A percentile compares a stretch with the other conserved stretches of the same genome.
phyloP scores from a whole-genome alignment of 2,888 invertebrate species.

The Diloba caeruleocephala region DNA sequence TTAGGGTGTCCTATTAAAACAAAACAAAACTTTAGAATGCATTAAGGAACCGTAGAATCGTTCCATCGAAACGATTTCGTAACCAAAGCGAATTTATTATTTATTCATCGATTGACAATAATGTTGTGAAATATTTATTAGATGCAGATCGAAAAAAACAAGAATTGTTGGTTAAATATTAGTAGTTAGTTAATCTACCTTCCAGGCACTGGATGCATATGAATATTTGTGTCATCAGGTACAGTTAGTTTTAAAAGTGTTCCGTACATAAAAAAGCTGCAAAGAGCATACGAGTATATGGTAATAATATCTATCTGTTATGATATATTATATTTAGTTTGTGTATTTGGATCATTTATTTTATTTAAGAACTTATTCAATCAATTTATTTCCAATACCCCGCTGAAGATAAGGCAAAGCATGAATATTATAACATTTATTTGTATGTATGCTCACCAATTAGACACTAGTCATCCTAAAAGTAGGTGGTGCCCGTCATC shows the following conservation, averaged over 20 bases:
- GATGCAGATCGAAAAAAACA: slow-evolving; percentile 6
- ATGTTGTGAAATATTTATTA: slow-evolving; percentile 26
- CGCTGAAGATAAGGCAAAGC: no score
- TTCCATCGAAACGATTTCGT: slow-evolving; percentile 32
- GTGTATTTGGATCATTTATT: no score
- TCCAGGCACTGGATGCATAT: slow-evolving; percentile 17
- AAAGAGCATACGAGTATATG: no score
- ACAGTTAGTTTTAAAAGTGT: slow-evolving; percentile 28
- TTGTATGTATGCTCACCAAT: no score
- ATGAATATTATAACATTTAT: no score
- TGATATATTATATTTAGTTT: no score
- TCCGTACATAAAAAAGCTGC: no score
- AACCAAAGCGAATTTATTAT: slow-evolving; percentile 28
- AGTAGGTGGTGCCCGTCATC: no score
- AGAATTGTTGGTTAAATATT: slow-evolving; percentile 23
- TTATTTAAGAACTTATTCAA: no score
- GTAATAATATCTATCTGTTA: no score
- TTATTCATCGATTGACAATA: slow-evolving; percentile 6
- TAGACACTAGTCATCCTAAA: no score
- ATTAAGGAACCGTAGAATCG: slow-evolving; percentile 41
- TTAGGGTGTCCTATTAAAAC: slow-evolving; percentile 73
- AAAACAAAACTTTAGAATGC: slow-evolving; percentile 67
- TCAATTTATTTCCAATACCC: no score
- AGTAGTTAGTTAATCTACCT: slow-evolving; percentile 29
- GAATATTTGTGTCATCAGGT: slow-evolving; percentile 42